phyloP scores from a whole-genome alignment of 2,888 invertebrate genomes.

The Mylabris sibirica region DNA sequence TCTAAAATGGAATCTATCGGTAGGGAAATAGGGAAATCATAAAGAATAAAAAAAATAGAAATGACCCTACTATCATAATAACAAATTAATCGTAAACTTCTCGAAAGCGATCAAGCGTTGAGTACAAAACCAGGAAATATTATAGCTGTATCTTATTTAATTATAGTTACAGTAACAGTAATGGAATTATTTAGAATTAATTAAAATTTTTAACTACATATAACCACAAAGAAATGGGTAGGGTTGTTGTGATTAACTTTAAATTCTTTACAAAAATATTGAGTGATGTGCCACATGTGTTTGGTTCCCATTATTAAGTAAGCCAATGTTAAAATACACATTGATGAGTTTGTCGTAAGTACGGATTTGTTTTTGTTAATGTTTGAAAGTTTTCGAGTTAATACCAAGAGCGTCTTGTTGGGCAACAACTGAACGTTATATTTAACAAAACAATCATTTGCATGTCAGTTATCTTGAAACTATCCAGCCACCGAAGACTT shows the following conservation, averaged over 20 bases:
- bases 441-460: constrained; percentile 7
- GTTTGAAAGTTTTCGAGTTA: background rate
- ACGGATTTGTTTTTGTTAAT: background rate
- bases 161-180: background rate
- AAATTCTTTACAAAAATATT: background rate
- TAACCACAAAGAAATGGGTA: no score
- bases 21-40: background rate
- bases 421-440: background rate
- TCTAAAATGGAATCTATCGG: background rate
- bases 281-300: background rate
- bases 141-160: background rate
- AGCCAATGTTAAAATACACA: background rate
- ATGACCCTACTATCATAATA: constrained; percentile 1
- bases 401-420: background rate
- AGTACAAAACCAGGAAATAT: background rate
- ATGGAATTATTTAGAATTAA: background rate
- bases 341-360: constrained; percentile 1
- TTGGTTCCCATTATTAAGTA: background rate
- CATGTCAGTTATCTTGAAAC: constrained; percentile 1
- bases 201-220: background rate
- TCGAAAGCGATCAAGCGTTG: background rate
- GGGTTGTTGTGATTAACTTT: no score
- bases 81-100: background rate
- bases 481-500: no score
- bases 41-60: background rate